A percentile compares a stretch with the other conserved stretches of the same genome.
phyloP scores from a whole-genome alignment of 64 coral and sea anemone species.

The Porites australiensis region DNA sequence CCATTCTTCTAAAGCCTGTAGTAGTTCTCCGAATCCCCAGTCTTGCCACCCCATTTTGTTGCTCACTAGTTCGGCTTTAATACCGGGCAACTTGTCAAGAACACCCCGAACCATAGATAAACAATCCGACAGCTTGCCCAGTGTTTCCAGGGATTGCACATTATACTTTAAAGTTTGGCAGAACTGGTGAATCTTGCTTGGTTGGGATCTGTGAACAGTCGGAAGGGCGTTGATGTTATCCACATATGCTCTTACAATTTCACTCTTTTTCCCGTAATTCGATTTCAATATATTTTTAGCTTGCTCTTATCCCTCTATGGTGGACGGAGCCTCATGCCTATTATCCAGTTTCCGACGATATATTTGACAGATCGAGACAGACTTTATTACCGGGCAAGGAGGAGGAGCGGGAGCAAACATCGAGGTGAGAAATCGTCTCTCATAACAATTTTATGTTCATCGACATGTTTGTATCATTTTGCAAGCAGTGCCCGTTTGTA shows the following conservation, averaged over 20 bases:
- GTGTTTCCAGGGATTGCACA: constrained; percentile 58
- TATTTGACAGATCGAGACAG: too few relatives aligned
- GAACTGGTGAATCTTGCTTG: constrained; percentile 49
- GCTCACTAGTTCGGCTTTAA: constrained; percentile 30
- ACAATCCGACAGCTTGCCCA: constrained; percentile 16
- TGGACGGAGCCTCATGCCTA: too few relatives aligned
- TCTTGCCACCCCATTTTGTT: constrained; percentile 17
- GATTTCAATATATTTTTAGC: too few relatives aligned
- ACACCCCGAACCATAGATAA: constrained; percentile 6
- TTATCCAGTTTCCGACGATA: too few relatives aligned
- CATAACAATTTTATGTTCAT: too few relatives aligned
- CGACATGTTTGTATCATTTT: too few relatives aligned
- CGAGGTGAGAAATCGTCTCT: too few relatives aligned
- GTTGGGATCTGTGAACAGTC: constrained; percentile 11
- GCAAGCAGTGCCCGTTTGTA: too few relatives aligned
- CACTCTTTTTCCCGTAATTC: constrained; percentile 57
- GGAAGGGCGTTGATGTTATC: constrained; percentile 57
- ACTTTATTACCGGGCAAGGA: too few relatives aligned
- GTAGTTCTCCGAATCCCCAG: constrained; percentile 32
- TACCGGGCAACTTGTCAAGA: constrained; percentile 31
- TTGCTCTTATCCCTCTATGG: too few relatives aligned
- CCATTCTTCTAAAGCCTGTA: constrained; percentile 7
- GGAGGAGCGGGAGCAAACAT: too few relatives aligned
- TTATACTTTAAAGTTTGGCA: constrained; percentile 65
- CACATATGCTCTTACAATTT: constrained; percentile 43